Percentiles rank a stretch among this genome's conserved stretches.
These are phyloP conservation scores for Megaceryle maxima DNA, from an alignment of 2,113 vertebrate species.

Conservation along the genomic window DNA sequence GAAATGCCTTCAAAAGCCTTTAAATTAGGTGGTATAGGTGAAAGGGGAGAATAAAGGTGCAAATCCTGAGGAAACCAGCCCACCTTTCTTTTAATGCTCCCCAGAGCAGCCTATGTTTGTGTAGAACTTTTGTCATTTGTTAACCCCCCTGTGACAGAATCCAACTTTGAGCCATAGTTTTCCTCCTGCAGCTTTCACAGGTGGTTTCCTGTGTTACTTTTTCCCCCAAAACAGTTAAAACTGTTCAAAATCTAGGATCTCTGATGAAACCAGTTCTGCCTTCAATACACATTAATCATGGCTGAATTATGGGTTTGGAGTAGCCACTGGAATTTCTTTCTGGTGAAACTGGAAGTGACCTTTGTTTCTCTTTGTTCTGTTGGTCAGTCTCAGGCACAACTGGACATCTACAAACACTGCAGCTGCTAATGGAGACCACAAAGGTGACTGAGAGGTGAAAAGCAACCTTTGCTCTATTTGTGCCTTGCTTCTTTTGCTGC, in stretches of 20 bases:
- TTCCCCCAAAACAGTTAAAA: neutral
- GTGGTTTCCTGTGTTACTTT: neutral
- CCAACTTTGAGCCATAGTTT: neutral
- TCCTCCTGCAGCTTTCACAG: neutral
- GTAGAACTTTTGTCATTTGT: neutral
- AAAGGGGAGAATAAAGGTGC: neutral
- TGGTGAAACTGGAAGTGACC: constrained; percentile 46
- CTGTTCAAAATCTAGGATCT: neutral
- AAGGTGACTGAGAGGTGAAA: constrained; percentile 16
- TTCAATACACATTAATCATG: neutral
- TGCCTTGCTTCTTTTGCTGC: neutral
- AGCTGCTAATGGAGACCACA: constrained; percentile 7
- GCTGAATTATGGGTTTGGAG: constrained; percentile 39
- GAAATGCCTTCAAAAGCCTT: neutral
- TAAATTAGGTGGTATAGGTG: neutral
- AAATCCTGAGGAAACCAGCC: neutral
- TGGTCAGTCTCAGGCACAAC: constrained; percentile 21
- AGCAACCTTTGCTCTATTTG: neutral
- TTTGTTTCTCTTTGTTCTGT: constrained; percentile 32
- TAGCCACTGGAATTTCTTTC: constrained; percentile 52
- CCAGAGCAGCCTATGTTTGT: neutral
- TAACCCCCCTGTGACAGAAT: neutral
- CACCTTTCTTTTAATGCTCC: neutral
- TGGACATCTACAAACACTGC: constrained; percentile 25
- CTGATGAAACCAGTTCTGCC: constrained; percentile 30